Evolutionary conservation across 1,140 invertebrate genomes (phyloP), one percentile per base, ranked within the genome.

Genomic region (Nebria ingens): DNA sequence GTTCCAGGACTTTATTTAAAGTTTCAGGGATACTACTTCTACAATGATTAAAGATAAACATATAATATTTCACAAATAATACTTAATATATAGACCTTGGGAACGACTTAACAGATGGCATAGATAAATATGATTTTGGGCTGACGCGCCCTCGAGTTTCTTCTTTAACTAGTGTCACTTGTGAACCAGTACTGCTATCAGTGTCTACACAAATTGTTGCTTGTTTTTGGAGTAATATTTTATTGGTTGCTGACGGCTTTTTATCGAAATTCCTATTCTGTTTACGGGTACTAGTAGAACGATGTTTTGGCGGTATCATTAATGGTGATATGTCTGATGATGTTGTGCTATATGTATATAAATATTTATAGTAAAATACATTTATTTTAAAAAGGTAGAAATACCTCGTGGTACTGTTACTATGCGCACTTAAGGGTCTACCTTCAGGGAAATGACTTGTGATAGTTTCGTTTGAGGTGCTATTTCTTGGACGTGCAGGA

Each of bases 31-130:
- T 77, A 63, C 79, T 80, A 42, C 82, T 79, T 62, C 79, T 84
- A 57, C n/a, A n/a, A n/a, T n/a, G n/a, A n/a, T n/a, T n/a, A n/a
- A n/a, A n/a, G n/a, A 20, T 65, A 52, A 50, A 20, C 3, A 51
- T 51, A 45, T 19, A 51, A 51, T 11, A 49, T 54, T 6, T 54
- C 12, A 50, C 49, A 9, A 6, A 11, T 53, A 9, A 29, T 11
- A 50, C 17, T 20, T 11, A 50, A n/a, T n/a, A n/a, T n/a, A n/a
- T 64, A n/a, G 3, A 75, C 73, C 76, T 77, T 19, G 87, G 87
- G 65, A 90, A 91, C 13, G 83, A 79, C 58, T 83, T 84, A 12
- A 88, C 83, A 4, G 86, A 88, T 12, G 85, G 85, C 87, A 90
- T 89, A 0, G 86, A 89, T 1, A 90, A 75, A 59, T 84, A 86